These are phyloP conservation scores for Baccha elongata DNA, from an alignment of 2,888 invertebrate genomes.

Conservation along the genomic window DNA sequence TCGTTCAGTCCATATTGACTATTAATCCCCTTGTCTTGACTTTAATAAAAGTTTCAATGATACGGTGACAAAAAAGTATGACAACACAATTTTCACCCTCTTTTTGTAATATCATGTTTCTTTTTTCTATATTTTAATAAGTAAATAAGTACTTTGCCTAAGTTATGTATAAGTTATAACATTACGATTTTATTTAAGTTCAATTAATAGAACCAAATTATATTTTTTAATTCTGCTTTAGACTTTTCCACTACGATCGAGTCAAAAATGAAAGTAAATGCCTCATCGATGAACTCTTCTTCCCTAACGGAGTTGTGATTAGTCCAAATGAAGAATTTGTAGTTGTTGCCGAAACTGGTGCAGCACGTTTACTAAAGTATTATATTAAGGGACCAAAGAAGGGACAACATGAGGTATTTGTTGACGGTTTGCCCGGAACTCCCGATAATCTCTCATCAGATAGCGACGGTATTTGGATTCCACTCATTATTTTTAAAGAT, in stretches of 20 bases:
- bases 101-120: no score
- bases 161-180: no score
- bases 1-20: no score
- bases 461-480: conserved; percentile 87
- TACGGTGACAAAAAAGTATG: no score
- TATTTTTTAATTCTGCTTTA: no score
- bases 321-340: conserved; percentile 92
- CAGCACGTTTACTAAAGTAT: conserved; percentile 88
- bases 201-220: no score
- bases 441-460: conserved; percentile 84
- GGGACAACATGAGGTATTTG: conserved; percentile 91
- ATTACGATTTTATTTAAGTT: no score
- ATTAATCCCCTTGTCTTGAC: no score
- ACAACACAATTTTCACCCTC: no score
- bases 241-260: conserved; percentile 91
- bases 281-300: conserved; percentile 89
- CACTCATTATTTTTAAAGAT: conserved; percentile 84
- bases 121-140: no score
- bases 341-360: conserved; percentile 89
- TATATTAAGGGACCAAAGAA: conserved; percentile 91
- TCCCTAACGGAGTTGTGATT: conserved; percentile 94
- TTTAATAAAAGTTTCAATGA: no score
- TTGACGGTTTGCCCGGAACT: conserved; percentile 89
- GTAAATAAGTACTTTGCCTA: no score
- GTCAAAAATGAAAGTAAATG: conserved; percentile 90